A percentile compares a stretch with the other conserved stretches of the same genome.
Evolutionary conservation across 2,797 vertebrate species (phyloP).

Genomic region (Eurystomus glaucurus): DNA sequence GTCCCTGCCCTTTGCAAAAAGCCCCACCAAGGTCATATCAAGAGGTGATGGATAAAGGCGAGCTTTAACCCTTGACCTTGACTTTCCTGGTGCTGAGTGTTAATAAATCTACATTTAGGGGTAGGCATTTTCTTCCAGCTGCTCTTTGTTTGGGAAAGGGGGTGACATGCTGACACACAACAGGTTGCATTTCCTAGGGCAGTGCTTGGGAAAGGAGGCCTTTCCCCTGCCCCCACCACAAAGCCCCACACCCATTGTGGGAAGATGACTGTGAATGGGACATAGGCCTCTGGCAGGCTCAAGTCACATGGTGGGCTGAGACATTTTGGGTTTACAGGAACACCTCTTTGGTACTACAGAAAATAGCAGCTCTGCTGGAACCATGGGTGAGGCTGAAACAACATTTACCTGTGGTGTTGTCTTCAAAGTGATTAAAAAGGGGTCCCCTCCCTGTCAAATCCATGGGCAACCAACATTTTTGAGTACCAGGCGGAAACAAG

Average conservation of each 20-base stretch:
- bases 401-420: not conserved
- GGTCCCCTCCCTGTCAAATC: not conserved
- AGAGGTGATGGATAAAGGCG: conserved; percentile 70
- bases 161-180: not conserved
- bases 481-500: not conserved
- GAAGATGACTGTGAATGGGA: not conserved
- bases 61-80: conserved; percentile 76
- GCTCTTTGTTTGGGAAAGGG: conserved; percentile 38
- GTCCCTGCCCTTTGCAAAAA: conserved; percentile 68
- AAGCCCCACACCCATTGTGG: accelerated
- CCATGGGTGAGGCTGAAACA: not conserved
- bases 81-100: conserved; percentile 63
- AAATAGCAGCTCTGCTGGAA: not conserved
- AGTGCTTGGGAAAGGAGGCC: not conserved
- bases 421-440: not conserved
- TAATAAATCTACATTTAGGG: conserved; percentile 73
- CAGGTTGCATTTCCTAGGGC: conserved; percentile 58
- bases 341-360: not conserved
- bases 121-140: conserved; percentile 55
- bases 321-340: not conserved
- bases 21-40: conserved; percentile 59
- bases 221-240: not conserved
- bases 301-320: accelerated
- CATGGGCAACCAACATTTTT: not conserved
- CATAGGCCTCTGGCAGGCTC: accelerated